phyloP scores from a whole-genome alignment of 2,113 vertebrate genomes.

The Mola mola region DNA sequence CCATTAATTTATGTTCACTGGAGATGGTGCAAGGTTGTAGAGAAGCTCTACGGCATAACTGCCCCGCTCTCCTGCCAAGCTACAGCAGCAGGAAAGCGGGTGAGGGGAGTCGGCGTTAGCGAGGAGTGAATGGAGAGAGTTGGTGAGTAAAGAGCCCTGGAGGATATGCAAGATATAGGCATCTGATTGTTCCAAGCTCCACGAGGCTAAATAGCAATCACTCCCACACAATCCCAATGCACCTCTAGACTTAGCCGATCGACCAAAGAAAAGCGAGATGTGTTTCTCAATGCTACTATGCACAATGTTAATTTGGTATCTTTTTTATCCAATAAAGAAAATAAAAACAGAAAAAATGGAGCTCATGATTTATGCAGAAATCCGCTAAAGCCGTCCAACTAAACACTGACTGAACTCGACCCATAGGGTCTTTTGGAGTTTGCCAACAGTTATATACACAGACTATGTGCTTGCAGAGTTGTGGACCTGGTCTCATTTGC shows the following conservation, averaged over 20 bases:
- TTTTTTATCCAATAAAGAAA: constrained; percentile 53
- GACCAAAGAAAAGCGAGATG: constrained; percentile 41
- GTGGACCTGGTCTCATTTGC: constrained; percentile 60
- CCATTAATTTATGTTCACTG: constrained; percentile 94
- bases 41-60: constrained; percentile 83
- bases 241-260: constrained; percentile 64
- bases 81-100: constrained; percentile 76
- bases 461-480: constrained; percentile 40
- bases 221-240: constrained; percentile 82
- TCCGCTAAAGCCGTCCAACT: constrained; percentile 21
- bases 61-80: constrained; percentile 87
- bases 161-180: constrained; percentile 80
- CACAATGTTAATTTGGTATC: constrained; percentile 55
- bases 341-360: constrained; percentile 21
- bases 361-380: constrained; percentile 25
- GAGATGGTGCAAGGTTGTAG: constrained; percentile 91
- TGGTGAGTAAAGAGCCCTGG: constrained; percentile 77
- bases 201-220: constrained; percentile 86
- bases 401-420: constrained; percentile 13
- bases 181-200: constrained; percentile 80
- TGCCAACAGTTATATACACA: constrained; percentile 49
- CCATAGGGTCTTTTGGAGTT: constrained; percentile 38
- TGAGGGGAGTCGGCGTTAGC: constrained; percentile 73
- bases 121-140: constrained; percentile 51
- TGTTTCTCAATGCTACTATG: constrained; percentile 56